Conservation (phyloP, 1,140 invertebrate genomes). For the Oedothorax gibbosus region DNA sequence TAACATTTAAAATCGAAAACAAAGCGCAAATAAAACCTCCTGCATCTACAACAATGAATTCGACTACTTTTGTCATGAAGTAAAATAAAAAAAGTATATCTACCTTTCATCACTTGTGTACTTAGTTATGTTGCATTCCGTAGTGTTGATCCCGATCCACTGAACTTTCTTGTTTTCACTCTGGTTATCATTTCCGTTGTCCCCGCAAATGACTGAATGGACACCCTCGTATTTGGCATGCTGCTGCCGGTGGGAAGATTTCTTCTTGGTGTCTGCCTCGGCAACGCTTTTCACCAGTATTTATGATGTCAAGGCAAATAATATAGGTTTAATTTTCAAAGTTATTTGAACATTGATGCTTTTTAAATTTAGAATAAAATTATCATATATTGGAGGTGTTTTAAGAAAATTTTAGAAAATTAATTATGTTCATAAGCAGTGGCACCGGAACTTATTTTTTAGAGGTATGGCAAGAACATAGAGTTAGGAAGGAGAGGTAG, state of each 20-base stretch:
- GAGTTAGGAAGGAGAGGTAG: too few species aligned
- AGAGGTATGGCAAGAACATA: too few species aligned
- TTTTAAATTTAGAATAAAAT: background rate
- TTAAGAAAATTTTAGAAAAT: too few species aligned
- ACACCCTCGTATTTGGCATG: constrained; percentile 60
- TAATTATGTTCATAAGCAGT: too few species aligned
- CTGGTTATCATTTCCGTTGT: constrained; percentile 22
- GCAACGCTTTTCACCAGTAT: constrained; percentile 26
- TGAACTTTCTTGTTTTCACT: constrained; percentile 17
- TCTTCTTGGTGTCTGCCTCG: constrained; percentile 25
- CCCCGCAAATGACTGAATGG: constrained; percentile 45
- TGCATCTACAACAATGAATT: too few species aligned
- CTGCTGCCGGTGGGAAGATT: background rate
- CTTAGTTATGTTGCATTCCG: constrained; percentile 40
- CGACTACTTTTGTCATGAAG: too few species aligned
- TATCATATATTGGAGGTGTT: background rate
- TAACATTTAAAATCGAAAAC: too few species aligned
- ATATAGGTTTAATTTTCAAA: background rate
- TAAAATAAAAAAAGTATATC: background rate
- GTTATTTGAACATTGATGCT: background rate
- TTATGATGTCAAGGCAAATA: background rate
- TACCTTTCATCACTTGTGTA: constrained; percentile 55
- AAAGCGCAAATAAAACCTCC: too few species aligned
- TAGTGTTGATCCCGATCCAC: constrained; percentile 43
- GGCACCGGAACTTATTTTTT: too few species aligned